phyloP scores from a whole-genome alignment of 2,888 invertebrate genomes.

The Napeogenes sylphis region DNA sequence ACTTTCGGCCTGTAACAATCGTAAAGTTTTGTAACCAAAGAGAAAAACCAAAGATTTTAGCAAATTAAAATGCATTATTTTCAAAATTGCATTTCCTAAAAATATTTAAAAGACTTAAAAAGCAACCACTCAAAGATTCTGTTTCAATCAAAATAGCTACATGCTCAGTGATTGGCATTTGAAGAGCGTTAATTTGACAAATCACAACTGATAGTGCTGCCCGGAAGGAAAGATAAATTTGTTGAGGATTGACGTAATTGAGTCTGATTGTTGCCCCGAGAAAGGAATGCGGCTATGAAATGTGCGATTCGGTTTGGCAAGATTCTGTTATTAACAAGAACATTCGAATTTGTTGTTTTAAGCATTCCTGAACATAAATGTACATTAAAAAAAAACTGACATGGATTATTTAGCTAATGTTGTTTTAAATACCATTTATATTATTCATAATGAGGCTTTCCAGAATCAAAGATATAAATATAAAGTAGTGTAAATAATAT shows the following conservation, averaged over 20 bases:
- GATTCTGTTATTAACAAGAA: neutral
- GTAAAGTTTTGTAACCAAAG: no score
- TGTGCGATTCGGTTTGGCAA: neutral
- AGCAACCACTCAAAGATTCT: constrained; percentile 1
- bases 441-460: no score
- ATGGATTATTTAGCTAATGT: no score
- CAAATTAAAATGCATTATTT: no score
- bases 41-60: no score
- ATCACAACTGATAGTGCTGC: constrained; percentile 10
- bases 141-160: constrained; percentile 1
- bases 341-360: neutral
- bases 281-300: constrained; percentile 16
- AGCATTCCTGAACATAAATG: neutral
- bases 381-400: no score
- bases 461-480: no score
- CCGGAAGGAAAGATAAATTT: constrained; percentile 19
- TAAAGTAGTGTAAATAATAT: no score
- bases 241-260: constrained; percentile 23
- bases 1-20: no score
- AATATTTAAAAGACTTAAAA: no score
- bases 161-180: constrained; percentile 4
- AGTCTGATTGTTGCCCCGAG: constrained; percentile 19
- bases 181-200: constrained; percentile 22
- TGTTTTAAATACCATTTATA: no score
- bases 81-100: no score